Evolutionary conservation across 1,140 invertebrate species (phyloP), one percentile per base, ranked within the genome.

Genomic region (Hermatobates lingyangjiaoensis): DNA sequence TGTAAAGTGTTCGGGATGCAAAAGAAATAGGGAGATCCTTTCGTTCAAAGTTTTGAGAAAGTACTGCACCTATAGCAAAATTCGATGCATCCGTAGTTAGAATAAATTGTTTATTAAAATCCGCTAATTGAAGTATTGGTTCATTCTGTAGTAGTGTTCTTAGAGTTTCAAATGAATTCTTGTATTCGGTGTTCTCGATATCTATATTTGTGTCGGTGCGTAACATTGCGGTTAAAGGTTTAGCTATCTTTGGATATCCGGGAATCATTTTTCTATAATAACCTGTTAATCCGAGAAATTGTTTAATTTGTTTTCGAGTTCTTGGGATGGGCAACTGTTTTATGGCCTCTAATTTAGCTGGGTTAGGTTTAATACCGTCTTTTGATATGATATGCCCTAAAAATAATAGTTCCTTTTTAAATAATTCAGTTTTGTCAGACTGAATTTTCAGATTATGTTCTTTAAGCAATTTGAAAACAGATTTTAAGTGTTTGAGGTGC

Each of bases 391-490:
- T 51, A 51, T 70, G 67, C 7, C 68, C 69, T 26, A 72, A 57
- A 57, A 67, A 68, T 4, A 53, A 45, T 1, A 70, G 61, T 63
- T 70, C 64, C 47, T 63, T 60, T 53, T 24, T 55, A 25, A 69
- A 50, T 56, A 73, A 72, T 51, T 66, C 59, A 50, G 67, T 71
- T 60, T 72, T 71, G 18, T 62, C 60, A 0, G 64, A 64, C 58
- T 72, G 62, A 21, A 70, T 27, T 58, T 69, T 68, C 26, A 72
- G 55, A 45, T 64, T 64, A 52, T 61, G 42, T 52, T 62, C 27
- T 45, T 59, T 56, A 14, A 72, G 48, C 52, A n/a, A 57, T 55
- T 61, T 30, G 42, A 71, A 68, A 2, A 71, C 61, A 51, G 61
- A 51, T 45, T 45, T 48, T 27, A 67, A 49, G 55, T 48, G 48